These are phyloP conservation scores for Erebia epiphron DNA, from an alignment of 2,888 invertebrate genomes.

Conservation along the genomic window DNA sequence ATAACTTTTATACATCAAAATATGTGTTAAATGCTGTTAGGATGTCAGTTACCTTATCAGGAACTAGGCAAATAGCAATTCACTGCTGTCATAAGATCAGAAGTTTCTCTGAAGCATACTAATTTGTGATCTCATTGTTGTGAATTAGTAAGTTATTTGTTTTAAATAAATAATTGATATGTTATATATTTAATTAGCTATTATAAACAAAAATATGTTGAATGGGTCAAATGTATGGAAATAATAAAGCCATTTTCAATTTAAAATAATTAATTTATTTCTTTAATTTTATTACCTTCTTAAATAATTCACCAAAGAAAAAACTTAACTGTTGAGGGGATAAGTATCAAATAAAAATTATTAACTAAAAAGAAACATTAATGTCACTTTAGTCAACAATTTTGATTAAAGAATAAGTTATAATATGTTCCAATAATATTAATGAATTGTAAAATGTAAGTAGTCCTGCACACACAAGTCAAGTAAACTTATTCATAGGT, in stretches of 20 bases:
- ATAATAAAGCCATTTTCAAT: background rate
- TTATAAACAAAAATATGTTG: background rate
- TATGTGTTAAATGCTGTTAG: no score
- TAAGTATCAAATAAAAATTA: background rate
- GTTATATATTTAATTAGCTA: background rate
- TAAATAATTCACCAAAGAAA: background rate
- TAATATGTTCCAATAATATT: background rate
- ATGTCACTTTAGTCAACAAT: background rate
- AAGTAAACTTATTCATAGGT: background rate
- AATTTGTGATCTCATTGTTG: no score
- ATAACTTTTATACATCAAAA: no score
- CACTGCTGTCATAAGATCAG: no score
- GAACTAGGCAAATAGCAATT: no score
- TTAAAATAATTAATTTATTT: background rate
- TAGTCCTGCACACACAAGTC: conserved; percentile 2
- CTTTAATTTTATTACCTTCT: background rate
- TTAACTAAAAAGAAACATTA: background rate
- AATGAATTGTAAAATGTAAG: background rate
- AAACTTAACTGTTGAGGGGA: background rate
- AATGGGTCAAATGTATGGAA: background rate
- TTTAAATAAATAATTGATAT: no score
- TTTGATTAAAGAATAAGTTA: background rate
- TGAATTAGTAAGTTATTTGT: no score
- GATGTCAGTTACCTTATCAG: no score
- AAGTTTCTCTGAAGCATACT: no score